Evolutionary conservation across 2,113 vertebrate genomes (phyloP).

Genomic region (Etheostoma spectabile): DNA sequence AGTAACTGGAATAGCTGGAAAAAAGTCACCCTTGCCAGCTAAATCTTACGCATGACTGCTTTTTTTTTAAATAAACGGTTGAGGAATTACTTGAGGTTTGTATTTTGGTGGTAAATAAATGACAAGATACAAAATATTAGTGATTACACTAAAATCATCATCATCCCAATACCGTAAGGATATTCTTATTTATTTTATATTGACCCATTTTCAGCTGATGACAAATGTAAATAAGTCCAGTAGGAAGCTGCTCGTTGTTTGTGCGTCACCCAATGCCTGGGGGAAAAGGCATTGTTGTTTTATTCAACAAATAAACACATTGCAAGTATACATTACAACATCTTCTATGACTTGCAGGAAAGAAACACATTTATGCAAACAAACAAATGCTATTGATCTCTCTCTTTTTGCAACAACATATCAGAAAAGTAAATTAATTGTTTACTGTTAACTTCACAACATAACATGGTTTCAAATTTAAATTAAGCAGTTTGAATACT

Average conservation of each 20-base stretch:
- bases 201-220: not conserved
- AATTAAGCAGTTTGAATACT: not conserved
- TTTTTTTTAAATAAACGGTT: not conserved
- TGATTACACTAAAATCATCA: not conserved
- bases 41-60: not conserved
- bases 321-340: slow-evolving; percentile 22
- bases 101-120: not conserved
- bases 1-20: not conserved
- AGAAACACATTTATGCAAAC: slow-evolving; percentile 27
- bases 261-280: not conserved
- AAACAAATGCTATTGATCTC: not conserved
- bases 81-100: not conserved
- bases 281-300: not conserved
- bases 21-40: not conserved
- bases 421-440: not conserved
- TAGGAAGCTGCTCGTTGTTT: not conserved
- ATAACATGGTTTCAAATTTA: not conserved
- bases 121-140: not conserved
- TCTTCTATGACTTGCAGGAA: slow-evolving; percentile 1
- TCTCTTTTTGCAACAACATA: not conserved
- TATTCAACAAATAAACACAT: slow-evolving; percentile 46
- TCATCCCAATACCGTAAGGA: not conserved
- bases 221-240: not conserved
- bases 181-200: not conserved
- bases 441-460: not conserved